Base-by-base conservation (phyloP, 2,797 vertebrate species). In the Cetoscarus ocellatus region DNA sequence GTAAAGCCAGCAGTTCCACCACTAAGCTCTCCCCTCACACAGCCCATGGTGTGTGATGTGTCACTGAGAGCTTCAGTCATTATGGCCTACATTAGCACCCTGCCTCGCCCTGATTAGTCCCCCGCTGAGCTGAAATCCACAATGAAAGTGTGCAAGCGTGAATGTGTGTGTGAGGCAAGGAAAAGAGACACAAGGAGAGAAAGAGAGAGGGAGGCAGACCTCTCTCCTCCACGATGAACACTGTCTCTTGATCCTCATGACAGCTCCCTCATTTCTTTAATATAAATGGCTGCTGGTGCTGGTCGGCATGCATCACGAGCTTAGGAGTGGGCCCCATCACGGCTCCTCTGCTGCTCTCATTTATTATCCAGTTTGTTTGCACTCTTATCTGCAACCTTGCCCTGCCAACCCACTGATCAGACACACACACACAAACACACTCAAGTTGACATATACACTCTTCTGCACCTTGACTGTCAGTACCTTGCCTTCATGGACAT, bases 331-430 rank as follows among this genome's bases (percentile, higher is more conserved):
- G 93, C 93, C 94, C 95, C 95, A 96, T 96, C 95, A 96, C 94
- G 73, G 68, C 90, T 82, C 86, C 93, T 94, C 92, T 92, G 94
- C 94, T 94, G 89, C 93, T 93, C 94, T 95, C 96, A 97, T 97
- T 96, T 96, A 97, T 97, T 96, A 97, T 95, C 92, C 85, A 91
- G 95, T 97, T 96, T 96, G 96, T 97, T 97, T 97, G 96, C 95
- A 95, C 96, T 98, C 95, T 96, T 96, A 96, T 96, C 95, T 96
- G 87, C 86, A 95, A 96, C 97, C 97, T 98, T 97, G 96, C 95
- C 93, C 94, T 85, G 93, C 95, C 91, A 89, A 91, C 95, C 91
- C 95, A 98, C 98, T 96, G 95, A 98, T 98, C 97, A 98, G 93
- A 89, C 83, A 86, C 90, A 94, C 94, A 89, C 83, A 86, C 90